Conservation (phyloP, 2,113 vertebrate species). For the Equus quagga region DNA sequence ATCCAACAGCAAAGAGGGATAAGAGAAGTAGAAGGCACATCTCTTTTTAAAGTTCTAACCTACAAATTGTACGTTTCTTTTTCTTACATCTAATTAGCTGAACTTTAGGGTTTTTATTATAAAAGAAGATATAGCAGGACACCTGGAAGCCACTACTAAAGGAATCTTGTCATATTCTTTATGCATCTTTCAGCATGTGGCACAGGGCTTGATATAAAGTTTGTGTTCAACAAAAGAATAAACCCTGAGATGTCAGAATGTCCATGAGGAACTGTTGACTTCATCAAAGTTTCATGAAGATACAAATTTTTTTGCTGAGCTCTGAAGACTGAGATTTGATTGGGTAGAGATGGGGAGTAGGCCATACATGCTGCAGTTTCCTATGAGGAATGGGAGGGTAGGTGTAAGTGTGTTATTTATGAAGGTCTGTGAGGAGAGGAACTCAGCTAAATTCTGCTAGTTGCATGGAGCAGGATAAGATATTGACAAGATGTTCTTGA, state of each 20-base stretch:
- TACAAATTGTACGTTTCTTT: not conserved
- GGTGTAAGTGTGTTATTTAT: too few species aligned
- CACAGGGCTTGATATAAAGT: not conserved
- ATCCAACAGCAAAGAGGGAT: not conserved
- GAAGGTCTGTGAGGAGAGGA: not conserved
- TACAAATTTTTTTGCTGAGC: not conserved
- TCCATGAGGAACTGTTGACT: not conserved
- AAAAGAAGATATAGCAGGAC: not conserved
- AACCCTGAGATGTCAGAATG: not conserved
- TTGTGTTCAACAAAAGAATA: not conserved
- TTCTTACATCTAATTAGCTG: not conserved
- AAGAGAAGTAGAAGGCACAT: not conserved
- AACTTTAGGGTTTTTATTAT: not conserved
- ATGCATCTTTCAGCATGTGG: not conserved
- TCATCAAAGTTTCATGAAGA: not conserved
- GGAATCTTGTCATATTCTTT: not conserved
- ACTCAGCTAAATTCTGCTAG: not conserved
- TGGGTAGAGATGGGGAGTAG: rapidly evolving
- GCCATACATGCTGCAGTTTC: not conserved
- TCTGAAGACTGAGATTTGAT: not conserved
- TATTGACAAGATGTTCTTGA: not conserved
- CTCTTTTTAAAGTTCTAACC: not conserved
- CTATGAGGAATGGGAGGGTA: not conserved
- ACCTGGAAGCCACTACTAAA: not conserved
- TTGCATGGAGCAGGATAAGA: not conserved